A percentile compares a stretch with the other conserved stretches of the same genome.
Evolutionary conservation across 2,888 invertebrate genomes (phyloP).

Genomic region (Pheosia tremula): DNA sequence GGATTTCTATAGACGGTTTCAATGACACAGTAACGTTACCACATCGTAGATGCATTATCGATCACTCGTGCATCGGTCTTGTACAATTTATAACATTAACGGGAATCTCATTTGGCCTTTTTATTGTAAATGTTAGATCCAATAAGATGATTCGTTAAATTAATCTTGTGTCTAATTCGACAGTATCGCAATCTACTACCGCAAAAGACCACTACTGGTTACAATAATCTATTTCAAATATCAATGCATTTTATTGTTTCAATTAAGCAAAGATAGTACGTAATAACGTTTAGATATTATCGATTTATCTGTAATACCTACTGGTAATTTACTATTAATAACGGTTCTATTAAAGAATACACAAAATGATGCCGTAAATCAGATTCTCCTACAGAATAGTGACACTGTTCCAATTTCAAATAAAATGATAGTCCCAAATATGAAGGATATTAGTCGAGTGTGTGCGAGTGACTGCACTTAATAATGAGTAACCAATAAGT

Average conservation of each 20-base stretch:
- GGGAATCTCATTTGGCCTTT: conserved; percentile 25
- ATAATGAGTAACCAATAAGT: conserved; percentile 80
- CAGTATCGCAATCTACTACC: neutral
- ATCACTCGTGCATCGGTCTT: conserved; percentile 46
- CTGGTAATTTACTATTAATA: no score
- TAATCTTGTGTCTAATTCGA: conserved; percentile 12
- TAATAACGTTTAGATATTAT: neutral
- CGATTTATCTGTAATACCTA: no score
- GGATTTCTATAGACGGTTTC: conserved; percentile 60
- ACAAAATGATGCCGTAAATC: no score
- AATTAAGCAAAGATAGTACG: neutral
- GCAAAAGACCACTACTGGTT: neutral
- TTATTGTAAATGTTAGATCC: conserved; percentile 47
- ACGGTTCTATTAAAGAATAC: no score
- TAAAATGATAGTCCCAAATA: neutral
- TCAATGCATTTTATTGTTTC: neutral
- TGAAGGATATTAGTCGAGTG: conserved; percentile 40
- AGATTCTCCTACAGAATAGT: neutral
- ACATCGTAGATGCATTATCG: conserved; percentile 62
- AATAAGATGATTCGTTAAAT: conserved; percentile 8
- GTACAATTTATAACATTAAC: conserved; percentile 26
- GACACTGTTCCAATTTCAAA: neutral
- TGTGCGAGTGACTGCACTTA: conserved; percentile 65
- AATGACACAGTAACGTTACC: conserved; percentile 59
- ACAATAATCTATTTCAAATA: neutral